phyloP scores from a whole-genome alignment of 2,113 vertebrate genomes.

The Halcyon senegalensis region DNA sequence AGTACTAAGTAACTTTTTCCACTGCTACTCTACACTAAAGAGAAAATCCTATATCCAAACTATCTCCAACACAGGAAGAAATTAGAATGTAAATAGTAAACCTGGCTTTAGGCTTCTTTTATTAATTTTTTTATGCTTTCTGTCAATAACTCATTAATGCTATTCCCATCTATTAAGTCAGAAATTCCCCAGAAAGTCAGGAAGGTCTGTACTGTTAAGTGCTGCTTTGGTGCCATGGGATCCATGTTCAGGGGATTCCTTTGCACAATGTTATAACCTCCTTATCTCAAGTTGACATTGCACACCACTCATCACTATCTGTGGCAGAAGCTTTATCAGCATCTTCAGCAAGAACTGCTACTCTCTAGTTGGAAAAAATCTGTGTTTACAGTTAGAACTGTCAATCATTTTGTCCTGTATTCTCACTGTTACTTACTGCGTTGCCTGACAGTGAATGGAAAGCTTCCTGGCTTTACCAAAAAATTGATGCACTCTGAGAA shows the following conservation, averaged over 20 bases:
- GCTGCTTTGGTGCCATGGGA: not conserved
- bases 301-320: not conserved
- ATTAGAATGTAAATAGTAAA: not conserved
- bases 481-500: not conserved
- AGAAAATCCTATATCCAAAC: not conserved
- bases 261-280: not conserved
- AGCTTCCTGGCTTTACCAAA: not conserved
- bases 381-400: slow-evolving; percentile 22
- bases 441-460: not conserved
- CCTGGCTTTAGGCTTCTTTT: not conserved
- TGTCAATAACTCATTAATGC: not conserved
- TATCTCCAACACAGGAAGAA: not conserved
- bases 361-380: slow-evolving; percentile 26
- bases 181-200: not conserved
- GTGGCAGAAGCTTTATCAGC: slow-evolving; percentile 45
- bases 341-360: slow-evolving; percentile 22
- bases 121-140: not conserved
- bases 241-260: slow-evolving; percentile 17
- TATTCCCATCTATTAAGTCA: not conserved
- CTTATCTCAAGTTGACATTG: slow-evolving; percentile 52
- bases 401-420: slow-evolving; percentile 30
- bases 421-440: slow-evolving; percentile 21
- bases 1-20: not conserved
- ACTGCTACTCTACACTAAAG: not conserved
- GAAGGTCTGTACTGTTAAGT: not conserved